Evolutionary conservation across 1,140 invertebrate genomes (phyloP), one percentile per base, ranked within the genome.

Genomic region (Neodiprion lecontei): DNA sequence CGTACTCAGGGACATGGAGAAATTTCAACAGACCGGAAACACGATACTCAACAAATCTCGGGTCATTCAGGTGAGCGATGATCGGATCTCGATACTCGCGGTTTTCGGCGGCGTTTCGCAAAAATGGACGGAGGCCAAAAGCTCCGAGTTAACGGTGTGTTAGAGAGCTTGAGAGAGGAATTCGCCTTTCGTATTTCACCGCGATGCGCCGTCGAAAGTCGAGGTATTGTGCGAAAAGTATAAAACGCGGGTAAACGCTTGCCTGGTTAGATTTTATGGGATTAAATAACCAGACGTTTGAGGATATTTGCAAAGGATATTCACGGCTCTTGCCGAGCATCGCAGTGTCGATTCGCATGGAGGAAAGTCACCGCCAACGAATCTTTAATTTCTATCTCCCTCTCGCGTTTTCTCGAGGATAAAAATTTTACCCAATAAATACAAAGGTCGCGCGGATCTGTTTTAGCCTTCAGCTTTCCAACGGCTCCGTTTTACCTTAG

Each of bases 1-100:
- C 65, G 88, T 91, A 48, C 86, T 93, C 5, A 89, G 89, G 80
- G 91, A 93, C 77, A 93, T 93, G 91, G 91, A 92, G 78, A 89
- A 89, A 48, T 92, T 92, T 82, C 90, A 92, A 75, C 90, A 90
- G 47, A 80, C 84, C 61, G 89, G 87, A 73, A 88, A 87, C 74
- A 87, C 85, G 76, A 88, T 91, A 73, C 84, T 91, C 74, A 91
- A 91, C 81, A 90, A 89, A 82, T 90, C 90, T 48, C 88, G 87
- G 74, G 87, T 91, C 48, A 91, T 92, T 75, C 87, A 91, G 84
- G 91, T 91, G 81, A 85, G 84, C 78, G 8, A 12, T 14, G 4
- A 17, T 61, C 53, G 28, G 1, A 40, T 40, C 1, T 40, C 28
- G 2, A 40, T 40, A 40, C 2, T 40, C 28, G 28, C 28, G 28